Evolutionary conservation across 1,140 invertebrate species (phyloP), one percentile per base, ranked within the genome.

Genomic region (Lepidotrigona ventralis): DNA sequence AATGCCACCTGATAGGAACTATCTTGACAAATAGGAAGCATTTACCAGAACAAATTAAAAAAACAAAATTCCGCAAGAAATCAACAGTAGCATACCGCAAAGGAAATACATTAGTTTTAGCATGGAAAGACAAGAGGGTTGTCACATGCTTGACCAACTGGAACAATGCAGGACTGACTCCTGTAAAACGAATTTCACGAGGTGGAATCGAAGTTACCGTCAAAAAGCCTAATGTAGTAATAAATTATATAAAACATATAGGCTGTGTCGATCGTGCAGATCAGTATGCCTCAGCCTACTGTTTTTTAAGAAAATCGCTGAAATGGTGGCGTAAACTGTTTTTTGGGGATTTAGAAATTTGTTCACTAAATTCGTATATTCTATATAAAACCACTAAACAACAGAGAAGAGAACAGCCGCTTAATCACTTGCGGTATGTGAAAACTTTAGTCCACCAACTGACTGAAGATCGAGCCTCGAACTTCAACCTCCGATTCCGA

Each of bases 11-110:
- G 21, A 12, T 9, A 2, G 11, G 11, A 29, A 82, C 79, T 15
- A 89, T 89, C 12, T 60, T 81, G 51, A 87, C 66, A 56, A 90
- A 87, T 56, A 85, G 78, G 75, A 85, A 89, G 71, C n/a, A 60
- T 53, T 53, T 76, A 76, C 85, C 80, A 39, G 53, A 33, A 17
- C 19, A 68, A 66, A 87, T 88, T 60, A 85, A 83, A 63, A 88
- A 88, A 33, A 60, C 66, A 79, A 72, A 85, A 69, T 54, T 85
- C n/a, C 11, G 5, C n/a, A 78, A 21, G 3, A 64, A 51, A 66
- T 64, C n/a, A 1, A 77, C 60, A 53, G n/a, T n/a, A n/a, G n/a
- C n/a, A n/a, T n/a, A n/a, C n/a, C n/a, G n/a, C n/a, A n/a, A n/a
- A n/a, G n/a, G 26, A 29, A 51, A 51, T 64, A 11, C 17, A n/a